Evolutionary conservation across 2,888 invertebrate species (phyloP).

Genomic region (Diarsia rubi): DNA sequence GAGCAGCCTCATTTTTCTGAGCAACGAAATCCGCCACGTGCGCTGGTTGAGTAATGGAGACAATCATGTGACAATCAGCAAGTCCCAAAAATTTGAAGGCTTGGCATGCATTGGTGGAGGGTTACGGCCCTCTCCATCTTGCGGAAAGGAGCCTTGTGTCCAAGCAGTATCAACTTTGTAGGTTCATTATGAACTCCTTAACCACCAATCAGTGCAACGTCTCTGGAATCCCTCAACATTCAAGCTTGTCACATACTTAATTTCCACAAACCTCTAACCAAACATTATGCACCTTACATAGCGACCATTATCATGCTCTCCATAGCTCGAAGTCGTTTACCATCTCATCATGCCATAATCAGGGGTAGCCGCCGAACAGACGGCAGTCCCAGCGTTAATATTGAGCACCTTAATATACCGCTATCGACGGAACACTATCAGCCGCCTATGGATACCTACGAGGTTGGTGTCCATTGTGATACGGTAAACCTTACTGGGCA

Average conservation of each 20-base stretch:
- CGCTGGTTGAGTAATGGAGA: neutral
- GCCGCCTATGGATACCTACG: conserved; percentile 50
- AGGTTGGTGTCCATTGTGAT: conserved; percentile 33
- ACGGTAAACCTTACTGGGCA: conserved; percentile 2
- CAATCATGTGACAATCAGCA: neutral
- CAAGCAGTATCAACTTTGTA: too few relatives aligned
- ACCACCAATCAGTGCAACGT: neutral
- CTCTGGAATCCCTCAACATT: neutral
- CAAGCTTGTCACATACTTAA: conserved; percentile 7
- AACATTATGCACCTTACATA: conserved; percentile 20
- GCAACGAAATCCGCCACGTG: neutral
- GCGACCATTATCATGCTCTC: conserved; percentile 37
- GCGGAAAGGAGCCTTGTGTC: neutral
- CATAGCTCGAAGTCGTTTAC: conserved; percentile 55
- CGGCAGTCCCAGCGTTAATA: conserved; percentile 56
- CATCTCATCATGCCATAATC: conserved; percentile 58
- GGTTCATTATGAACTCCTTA: neutral
- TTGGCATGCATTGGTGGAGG: neutral
- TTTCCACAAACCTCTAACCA: neutral
- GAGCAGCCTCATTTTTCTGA: neutral
- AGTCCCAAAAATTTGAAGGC: neutral
- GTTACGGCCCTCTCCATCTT: neutral
- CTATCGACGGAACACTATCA: conserved; percentile 62
- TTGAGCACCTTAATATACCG: conserved; percentile 64
- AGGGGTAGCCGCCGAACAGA: conserved; percentile 55